These are phyloP conservation scores for Kryptopterus vitreolus DNA, from an alignment of 2,797 vertebrate genomes.

Conservation along the genomic window DNA sequence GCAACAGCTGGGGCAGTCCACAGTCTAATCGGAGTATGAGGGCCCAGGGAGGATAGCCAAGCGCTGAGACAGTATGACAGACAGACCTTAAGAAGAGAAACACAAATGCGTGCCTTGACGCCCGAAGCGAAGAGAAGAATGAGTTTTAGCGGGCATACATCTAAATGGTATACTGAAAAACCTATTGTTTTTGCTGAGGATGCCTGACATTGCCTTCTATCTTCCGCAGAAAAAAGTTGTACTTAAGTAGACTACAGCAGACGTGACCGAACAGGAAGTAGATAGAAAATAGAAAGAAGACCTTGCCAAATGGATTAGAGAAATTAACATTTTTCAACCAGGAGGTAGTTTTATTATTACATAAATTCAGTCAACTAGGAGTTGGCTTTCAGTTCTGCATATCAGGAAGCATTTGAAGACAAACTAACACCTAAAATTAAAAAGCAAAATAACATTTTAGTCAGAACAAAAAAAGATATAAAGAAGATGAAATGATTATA, in stretches of 20 bases:
- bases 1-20: slow-evolving; percentile 59
- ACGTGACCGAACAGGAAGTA: not conserved
- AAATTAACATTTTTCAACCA: not conserved
- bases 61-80: slow-evolving; percentile 42
- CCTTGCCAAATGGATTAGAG: not conserved
- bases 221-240: not conserved
- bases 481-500: too few relatives aligned
- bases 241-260: not conserved
- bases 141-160: slow-evolving; percentile 15
- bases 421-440: not conserved
- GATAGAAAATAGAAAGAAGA: not conserved
- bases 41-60: slow-evolving; percentile 46
- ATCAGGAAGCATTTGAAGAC: not conserved
- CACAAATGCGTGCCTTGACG: slow-evolving; percentile 12
- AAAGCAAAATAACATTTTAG: too few relatives aligned
- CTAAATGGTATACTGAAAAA: not conserved
- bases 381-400: not conserved
- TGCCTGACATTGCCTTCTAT: not conserved
- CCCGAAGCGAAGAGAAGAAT: slow-evolving; percentile 25
- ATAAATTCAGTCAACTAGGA: not conserved
- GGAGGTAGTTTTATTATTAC: not conserved
- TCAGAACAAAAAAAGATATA: too few relatives aligned
- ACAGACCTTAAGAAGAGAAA: slow-evolving; percentile 22
- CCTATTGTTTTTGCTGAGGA: not conserved
- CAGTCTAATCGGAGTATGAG: slow-evolving; percentile 37